Percentiles rank a stretch among this genome's conserved stretches.
Conservation (phyloP, 2,888 invertebrate genomes). For the Chalcis sispes region DNA sequence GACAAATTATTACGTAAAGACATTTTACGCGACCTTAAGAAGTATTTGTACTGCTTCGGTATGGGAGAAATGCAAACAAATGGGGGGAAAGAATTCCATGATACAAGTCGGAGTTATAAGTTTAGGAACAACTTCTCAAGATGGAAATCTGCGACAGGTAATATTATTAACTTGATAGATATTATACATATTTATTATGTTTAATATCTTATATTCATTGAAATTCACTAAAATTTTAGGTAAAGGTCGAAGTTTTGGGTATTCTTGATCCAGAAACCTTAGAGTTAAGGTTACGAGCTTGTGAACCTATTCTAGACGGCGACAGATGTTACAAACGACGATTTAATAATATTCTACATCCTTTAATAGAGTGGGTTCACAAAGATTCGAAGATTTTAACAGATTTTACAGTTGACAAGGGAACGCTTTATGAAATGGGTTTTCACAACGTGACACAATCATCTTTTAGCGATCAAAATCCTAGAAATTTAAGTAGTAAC, state of each 20-base stretch:
- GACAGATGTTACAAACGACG: slow-evolving; percentile 88
- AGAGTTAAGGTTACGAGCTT: slow-evolving; percentile 86
- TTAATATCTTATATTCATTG: not conserved
- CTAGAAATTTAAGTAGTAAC: slow-evolving; percentile 80
- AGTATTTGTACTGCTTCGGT: slow-evolving; percentile 88
- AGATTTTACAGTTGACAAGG: slow-evolving; percentile 90
- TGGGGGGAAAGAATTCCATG: slow-evolving; percentile 81
- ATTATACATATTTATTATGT: not conserved
- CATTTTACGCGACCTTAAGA: slow-evolving; percentile 84
- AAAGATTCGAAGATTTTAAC: slow-evolving; percentile 87
- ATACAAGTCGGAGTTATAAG: slow-evolving; percentile 88
- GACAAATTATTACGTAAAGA: slow-evolving; percentile 83
- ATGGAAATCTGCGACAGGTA: slow-evolving; percentile 78
- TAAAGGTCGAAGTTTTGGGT: slow-evolving; percentile 92
- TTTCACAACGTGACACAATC: slow-evolving; percentile 85
- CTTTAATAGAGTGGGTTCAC: slow-evolving; percentile 87
- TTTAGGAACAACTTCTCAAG: slow-evolving; percentile 89
- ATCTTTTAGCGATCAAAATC: slow-evolving; percentile 76
- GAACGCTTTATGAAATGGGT: slow-evolving; percentile 86
- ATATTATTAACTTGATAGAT: slow-evolving; percentile 2
- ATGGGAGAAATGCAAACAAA: slow-evolving; percentile 84
- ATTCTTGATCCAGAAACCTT: slow-evolving; percentile 84
- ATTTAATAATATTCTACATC: slow-evolving; percentile 89
- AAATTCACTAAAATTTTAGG: slow-evolving; percentile 76
- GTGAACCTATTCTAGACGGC: slow-evolving; percentile 87